phyloP scores from a whole-genome alignment of 1,140 invertebrate species.

The Thaumetopoea pityocampa region DNA sequence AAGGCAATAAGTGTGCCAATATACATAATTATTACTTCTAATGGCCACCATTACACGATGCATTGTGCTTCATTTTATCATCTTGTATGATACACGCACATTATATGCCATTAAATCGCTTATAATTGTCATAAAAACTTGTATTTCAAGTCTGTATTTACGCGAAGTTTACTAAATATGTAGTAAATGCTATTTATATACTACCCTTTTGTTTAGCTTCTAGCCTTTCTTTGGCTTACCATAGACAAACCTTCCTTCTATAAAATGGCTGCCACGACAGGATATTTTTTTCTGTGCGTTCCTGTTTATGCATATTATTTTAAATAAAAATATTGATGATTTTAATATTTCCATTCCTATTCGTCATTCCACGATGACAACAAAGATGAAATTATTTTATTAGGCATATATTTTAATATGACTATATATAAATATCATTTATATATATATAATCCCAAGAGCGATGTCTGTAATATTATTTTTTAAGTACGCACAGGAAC shows the following conservation, averaged over 20 bases:
- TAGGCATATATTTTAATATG: too few species aligned
- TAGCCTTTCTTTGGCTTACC: conserved; percentile 69
- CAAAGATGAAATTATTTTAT: too few species aligned
- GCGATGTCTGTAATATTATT: too few species aligned
- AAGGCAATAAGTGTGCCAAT: conserved; percentile 72
- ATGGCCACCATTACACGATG: conserved; percentile 76
- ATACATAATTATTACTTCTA: conserved; percentile 73
- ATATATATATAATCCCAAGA: too few species aligned
- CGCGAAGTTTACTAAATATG: conserved; percentile 53
- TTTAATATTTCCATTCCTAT: too few species aligned
- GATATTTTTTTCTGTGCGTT: conserved; percentile 38
- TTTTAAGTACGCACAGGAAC: too few species aligned
- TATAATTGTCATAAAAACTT: conserved; percentile 36
- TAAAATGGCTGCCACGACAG: conserved; percentile 69
- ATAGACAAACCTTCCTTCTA: conserved; percentile 64
- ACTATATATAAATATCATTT: too few species aligned
- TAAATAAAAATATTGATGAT: neutral
- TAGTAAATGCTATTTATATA: conserved; percentile 69
- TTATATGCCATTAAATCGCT: conserved; percentile 36
- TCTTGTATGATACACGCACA: conserved; percentile 36
- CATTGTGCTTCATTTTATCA: conserved; percentile 65
- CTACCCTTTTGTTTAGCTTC: conserved; percentile 75
- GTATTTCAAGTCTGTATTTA: conserved; percentile 39
- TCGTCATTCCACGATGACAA: too few species aligned
- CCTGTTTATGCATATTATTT: conserved; percentile 24